Evolutionary conservation across 1,140 invertebrate species (phyloP).

Genomic region (Solen grandis): DNA sequence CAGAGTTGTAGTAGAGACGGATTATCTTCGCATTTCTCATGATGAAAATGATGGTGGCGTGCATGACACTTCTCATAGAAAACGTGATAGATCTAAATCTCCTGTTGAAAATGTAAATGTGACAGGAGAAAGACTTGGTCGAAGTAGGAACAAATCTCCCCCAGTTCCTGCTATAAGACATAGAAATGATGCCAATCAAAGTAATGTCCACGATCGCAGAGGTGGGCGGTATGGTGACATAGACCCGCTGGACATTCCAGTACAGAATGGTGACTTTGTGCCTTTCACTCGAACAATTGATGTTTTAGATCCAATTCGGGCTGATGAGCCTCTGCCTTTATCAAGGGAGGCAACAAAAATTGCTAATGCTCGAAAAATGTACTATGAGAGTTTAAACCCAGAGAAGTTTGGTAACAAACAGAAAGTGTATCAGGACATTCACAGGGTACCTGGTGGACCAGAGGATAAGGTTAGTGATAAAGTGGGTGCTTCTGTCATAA

Average conservation of each 20-base stretch:
- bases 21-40: background rate
- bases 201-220: constrained; percentile 38
- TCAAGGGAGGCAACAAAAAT: constrained; percentile 77
- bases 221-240: constrained; percentile 60
- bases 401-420: constrained; percentile 74
- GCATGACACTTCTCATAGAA: constrained; percentile 1
- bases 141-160: constrained; percentile 57
- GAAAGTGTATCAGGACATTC: constrained; percentile 70
- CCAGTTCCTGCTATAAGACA: constrained; percentile 74
- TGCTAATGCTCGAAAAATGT: constrained; percentile 75
- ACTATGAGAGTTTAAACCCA: constrained; percentile 75
- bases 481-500: background rate
- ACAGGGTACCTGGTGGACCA: constrained; percentile 49
- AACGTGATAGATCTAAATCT: background rate
- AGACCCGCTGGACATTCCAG: constrained; percentile 60
- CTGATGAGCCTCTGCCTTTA: constrained; percentile 74
- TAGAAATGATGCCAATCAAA: constrained; percentile 54
- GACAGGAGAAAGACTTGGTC: background rate
- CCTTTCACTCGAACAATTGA: constrained; percentile 79
- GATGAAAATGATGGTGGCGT: constrained; percentile 1
- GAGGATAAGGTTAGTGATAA: too few species aligned
- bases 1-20: constrained; percentile 6
- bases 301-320: constrained; percentile 77
- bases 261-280: constrained; percentile 74
- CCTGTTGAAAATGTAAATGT: background rate